Conservation (phyloP, 2,113 vertebrate species). For the Taurulus bubalis region DNA sequence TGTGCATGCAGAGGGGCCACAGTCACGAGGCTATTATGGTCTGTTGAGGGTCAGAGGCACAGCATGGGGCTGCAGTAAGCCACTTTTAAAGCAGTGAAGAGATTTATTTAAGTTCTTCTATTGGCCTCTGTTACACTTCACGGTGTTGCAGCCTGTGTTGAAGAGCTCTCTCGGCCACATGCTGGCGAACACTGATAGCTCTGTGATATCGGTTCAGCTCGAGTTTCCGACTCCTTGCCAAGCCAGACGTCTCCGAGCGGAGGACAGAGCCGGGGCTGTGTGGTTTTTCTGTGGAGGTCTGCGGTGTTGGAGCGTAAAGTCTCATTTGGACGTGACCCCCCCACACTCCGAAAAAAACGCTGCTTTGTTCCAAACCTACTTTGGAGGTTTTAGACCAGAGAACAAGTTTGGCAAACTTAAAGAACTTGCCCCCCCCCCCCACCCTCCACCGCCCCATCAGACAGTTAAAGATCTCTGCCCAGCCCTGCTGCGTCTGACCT, state of each 20-base stretch:
- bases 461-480: constrained; percentile 33
- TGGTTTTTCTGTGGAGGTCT: constrained; percentile 54
- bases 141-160: background rate
- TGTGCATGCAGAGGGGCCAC: constrained; percentile 24
- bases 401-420: constrained; percentile 81
- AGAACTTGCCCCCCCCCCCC: too few species aligned
- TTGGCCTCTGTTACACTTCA: background rate
- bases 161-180: background rate
- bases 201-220: background rate
- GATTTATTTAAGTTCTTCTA: constrained; percentile 7
- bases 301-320: constrained; percentile 49
- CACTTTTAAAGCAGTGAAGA: constrained; percentile 10
- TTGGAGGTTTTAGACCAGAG: constrained; percentile 78
- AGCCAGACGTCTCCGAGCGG: background rate
- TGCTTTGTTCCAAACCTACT: constrained; percentile 77
- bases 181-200: background rate
- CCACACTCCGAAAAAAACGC: constrained; percentile 72
- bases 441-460: too few species aligned
- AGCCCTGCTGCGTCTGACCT: constrained; percentile 39
- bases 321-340: constrained; percentile 58
- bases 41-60: constrained; percentile 24
- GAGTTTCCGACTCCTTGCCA: background rate
- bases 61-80: constrained; percentile 5
- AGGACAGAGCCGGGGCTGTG: constrained; percentile 1
- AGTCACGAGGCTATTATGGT: background rate